Evolutionary conservation across 2,888 invertebrate species (phyloP), one percentile per base, ranked within the genome.

Genomic region (Leucoma salicis): DNA sequence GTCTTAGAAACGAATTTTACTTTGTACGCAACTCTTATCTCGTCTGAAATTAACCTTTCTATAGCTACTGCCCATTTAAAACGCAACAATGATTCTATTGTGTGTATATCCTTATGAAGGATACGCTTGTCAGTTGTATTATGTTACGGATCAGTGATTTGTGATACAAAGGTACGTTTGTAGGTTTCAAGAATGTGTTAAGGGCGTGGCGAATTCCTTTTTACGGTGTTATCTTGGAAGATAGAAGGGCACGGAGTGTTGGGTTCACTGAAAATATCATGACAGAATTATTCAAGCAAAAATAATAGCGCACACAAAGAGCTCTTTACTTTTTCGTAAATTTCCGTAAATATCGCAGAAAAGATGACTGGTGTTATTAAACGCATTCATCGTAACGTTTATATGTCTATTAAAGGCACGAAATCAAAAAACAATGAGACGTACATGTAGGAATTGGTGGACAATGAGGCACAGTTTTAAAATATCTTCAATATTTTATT

Each of bases 221-320:
- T 29, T 29, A 29, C 29, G 29, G 29, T 8, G 14, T 29, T 13
- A 3, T 29, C 12, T 38, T 27, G 27, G 34, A 35, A 32, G 42
- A 38, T 25, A 24, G 14, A 12, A 45, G 39, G 36, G 29, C 42
- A 35, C 32, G 32, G 42, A 46, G 49, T 41, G 52, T 42, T 39
- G 42, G 57, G 53, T 54, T 46, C 49, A 50, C 35, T 40, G 45
- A 44, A 35, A 43, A 49, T 47, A 6, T 27, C 27, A 27, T n/a
- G 27, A 27, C 27, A 11, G 27, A 27, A 6, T 2, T 11, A 1
- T 27, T 27, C 27, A 10, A 10, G 3, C 27, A n/a, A 27, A 27
- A 27, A 27, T 27, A 27, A 11, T n/a, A 11, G 4, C 1, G 11
- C n/a, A 27, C 11, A 27, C 11, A 27, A 27, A 27, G 7, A 27